These are phyloP conservation scores for Chlorops oryzae DNA, from an alignment of 1,140 invertebrate genomes.

Conservation along the genomic window DNA sequence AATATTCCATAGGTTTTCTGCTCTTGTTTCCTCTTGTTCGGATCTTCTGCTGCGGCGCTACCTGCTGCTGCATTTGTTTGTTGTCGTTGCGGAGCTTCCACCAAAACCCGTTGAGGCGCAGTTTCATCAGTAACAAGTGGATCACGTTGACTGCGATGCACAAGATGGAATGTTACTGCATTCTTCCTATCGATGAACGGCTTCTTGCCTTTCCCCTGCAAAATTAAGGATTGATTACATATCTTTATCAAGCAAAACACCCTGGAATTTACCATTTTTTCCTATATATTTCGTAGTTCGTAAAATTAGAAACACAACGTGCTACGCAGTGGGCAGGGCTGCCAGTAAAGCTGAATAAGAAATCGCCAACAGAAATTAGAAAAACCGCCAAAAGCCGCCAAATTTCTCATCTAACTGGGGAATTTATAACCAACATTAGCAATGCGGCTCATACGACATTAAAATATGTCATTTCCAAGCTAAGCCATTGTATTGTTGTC, in stretches of 20 bases:
- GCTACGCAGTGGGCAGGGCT: too few species aligned
- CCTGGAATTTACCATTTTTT: neutral
- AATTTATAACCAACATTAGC: too few species aligned
- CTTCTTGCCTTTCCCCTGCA: conserved; percentile 67
- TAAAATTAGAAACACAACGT: too few species aligned
- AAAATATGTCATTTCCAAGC: too few species aligned
- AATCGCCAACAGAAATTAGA: too few species aligned
- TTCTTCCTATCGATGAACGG: conserved; percentile 91
- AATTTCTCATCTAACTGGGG: too few species aligned
- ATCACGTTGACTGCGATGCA: conserved; percentile 88
- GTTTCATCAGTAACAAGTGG: conserved; percentile 80
- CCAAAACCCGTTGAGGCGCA: conserved; percentile 79
- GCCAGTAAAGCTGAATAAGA: too few species aligned
- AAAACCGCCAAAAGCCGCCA: too few species aligned
- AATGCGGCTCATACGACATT: too few species aligned
- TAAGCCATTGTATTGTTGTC: too few species aligned
- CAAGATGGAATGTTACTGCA: conserved; percentile 83
- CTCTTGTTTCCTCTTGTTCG: conserved; percentile 64
- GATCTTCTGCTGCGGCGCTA: conserved; percentile 38
- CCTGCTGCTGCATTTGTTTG: conserved; percentile 19
- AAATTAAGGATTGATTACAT: conserved; percentile 20
- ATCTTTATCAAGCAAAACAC: neutral
- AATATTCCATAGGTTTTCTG: conserved; percentile 88
- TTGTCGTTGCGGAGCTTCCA: conserved; percentile 44
- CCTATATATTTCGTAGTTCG: too few species aligned